Conservation (phyloP, 1,140 invertebrate species). For the Nixonia krombeini region DNA sequence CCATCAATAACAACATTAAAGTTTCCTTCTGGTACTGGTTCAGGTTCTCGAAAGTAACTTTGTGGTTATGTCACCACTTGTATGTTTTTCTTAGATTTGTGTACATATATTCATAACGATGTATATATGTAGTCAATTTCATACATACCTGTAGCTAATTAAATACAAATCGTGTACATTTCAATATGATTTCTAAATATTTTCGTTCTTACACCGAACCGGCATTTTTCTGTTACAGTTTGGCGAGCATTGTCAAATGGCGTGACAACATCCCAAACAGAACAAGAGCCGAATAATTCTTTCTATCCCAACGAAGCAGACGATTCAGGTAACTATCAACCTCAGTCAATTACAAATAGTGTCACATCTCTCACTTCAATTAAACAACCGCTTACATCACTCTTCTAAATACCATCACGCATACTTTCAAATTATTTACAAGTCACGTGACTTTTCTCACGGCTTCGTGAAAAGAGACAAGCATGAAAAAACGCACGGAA, state of each 20-base stretch:
- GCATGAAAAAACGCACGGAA: not conserved
- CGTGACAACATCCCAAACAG: slow-evolving; percentile 24
- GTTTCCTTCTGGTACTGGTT: too few species aligned
- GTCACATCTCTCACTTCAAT: not conserved
- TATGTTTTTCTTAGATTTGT: too few species aligned
- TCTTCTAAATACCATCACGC: not conserved
- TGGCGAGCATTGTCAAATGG: slow-evolving; percentile 34
- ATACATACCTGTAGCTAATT: too few species aligned
- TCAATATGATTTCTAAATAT: too few species aligned
- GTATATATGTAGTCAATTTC: too few species aligned
- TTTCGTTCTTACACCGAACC: too few species aligned
- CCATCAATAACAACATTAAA: too few species aligned
- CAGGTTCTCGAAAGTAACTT: too few species aligned
- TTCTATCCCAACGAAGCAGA: slow-evolving; percentile 33
- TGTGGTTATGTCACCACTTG: too few species aligned
- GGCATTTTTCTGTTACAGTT: slow-evolving; percentile 40
- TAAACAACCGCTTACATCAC: not conserved
- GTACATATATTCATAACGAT: too few species aligned
- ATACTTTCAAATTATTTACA: not conserved
- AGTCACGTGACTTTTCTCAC: not conserved
- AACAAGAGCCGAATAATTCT: slow-evolving; percentile 29
- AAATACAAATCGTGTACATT: too few species aligned
- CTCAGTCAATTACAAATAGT: not conserved
- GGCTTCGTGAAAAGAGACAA: too few species aligned
- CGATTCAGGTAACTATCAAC: slow-evolving; percentile 32